phyloP scores from a whole-genome alignment of 2,113 vertebrate genomes.

The Actenoides lindsayi region DNA sequence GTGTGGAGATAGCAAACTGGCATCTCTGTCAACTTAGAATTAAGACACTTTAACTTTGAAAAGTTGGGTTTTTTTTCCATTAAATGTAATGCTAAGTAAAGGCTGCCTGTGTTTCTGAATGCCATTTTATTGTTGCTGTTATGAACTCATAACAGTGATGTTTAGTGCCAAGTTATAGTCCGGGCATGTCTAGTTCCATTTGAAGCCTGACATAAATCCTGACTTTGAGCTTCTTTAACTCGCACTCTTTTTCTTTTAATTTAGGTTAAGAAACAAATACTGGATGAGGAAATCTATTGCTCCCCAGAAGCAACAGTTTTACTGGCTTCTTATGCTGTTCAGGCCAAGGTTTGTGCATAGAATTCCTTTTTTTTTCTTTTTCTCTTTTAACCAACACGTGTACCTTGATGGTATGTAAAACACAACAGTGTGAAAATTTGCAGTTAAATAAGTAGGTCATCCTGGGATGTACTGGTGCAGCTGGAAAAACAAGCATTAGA shows the following conservation, averaged over 20 bases:
- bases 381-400: neutral
- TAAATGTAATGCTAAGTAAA: neutral
- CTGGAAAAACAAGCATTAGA: neutral
- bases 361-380: neutral
- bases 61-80: neutral
- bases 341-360: slow-evolving; percentile 88
- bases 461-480: neutral
- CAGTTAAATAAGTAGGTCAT: neutral
- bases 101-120: slow-evolving; percentile 11
- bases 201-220: neutral
- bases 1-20: neutral
- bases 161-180: slow-evolving; percentile 36
- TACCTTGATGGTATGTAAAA: neutral
- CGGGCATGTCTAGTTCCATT: slow-evolving; percentile 18
- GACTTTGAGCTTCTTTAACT: neutral
- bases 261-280: slow-evolving; percentile 94
- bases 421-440: neutral
- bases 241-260: neutral
- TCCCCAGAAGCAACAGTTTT: slow-evolving; percentile 92
- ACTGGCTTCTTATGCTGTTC: slow-evolving; percentile 91
- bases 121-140: neutral
- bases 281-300: slow-evolving; percentile 94
- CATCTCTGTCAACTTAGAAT: neutral
- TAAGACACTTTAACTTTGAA: neutral
- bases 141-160: neutral